Base-by-base conservation (phyloP, 1,140 invertebrate species). In the Augochlora pura region DNA sequence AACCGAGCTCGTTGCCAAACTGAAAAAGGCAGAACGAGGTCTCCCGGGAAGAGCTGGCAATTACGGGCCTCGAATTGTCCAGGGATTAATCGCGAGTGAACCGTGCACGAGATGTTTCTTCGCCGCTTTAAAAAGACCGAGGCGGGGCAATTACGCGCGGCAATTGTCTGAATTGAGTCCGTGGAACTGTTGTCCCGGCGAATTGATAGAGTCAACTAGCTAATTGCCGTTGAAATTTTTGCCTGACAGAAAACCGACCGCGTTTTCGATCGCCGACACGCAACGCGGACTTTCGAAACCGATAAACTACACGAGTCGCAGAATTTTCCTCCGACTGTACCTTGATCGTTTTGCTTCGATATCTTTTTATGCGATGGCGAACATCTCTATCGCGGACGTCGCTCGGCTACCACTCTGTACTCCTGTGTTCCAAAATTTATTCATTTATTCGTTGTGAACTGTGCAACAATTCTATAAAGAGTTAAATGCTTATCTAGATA, bases 101-200 rank as follows among this genome's bases (percentile, higher is more conserved):
- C 32, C 64, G 57, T 52, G 52, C 63, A 46, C 16, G 49, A n/a
- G n/a, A 65, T 7, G 64, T 57, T 12, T 23, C 52, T 18, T 18
- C n/a, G 49, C 32, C 8, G 32, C 62, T 76, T n/a, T 76, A 76
- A 76, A 76, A 76, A 67, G 38, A 59, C 18, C 52, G 25, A 57
- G 27, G 63, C 63, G n/a, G 23, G 25, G 49, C 23, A 76, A 75
- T 76, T 67, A 76, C 57, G 52, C 18, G n/a, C 8, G 46, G 52
- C 73, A 76, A 76, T 76, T 76, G 73, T 76, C 38, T 67, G 32
- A 76, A 76, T 76, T 67, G 46, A 76, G 57, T 27, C 18, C 14
- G 7, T 23, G 10, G 62, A 42, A 66, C 66, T 67, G 39, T 64
- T 63, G 38, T 52, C 27, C n/a, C 18, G 46, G 5, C 32, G 32